phyloP scores from a whole-genome alignment of 2,113 vertebrate species.

The Tenebrosternarchus preto region DNA sequence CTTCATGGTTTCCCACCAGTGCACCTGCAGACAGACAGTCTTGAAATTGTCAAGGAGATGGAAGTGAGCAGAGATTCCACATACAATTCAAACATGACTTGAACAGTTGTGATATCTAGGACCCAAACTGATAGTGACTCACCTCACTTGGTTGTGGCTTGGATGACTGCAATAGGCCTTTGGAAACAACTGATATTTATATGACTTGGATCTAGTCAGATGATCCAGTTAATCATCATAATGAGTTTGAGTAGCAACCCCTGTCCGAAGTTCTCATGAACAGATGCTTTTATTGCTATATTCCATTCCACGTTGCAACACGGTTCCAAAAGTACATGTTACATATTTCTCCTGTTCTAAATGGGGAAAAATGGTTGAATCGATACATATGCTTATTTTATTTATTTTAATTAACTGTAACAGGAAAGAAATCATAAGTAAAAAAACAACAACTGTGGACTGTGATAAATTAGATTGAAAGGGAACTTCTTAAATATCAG shows the following conservation, averaged over 20 bases:
- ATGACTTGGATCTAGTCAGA: constrained; percentile 29
- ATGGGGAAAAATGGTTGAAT: no score
- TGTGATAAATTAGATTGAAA: not conserved
- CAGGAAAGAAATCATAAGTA: not conserved
- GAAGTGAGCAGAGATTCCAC: not conserved
- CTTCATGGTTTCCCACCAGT: constrained; percentile 67
- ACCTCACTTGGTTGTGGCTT: not conserved
- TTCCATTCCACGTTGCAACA: constrained; percentile 64
- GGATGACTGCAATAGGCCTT: constrained; percentile 18
- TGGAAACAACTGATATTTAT: constrained; percentile 62
- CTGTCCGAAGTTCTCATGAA: constrained; percentile 66
- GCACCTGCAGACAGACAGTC: constrained; percentile 55
- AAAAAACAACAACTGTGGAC: not conserved
- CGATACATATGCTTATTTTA: no score
- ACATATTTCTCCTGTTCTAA: no score
- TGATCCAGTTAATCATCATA: constrained; percentile 53
- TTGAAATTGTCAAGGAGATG: not conserved
- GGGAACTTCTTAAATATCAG: not conserved
- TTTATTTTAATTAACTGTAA: no score
- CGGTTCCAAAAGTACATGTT: constrained; percentile 41
- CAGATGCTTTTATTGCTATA: constrained; percentile 62
- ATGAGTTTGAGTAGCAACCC: constrained; percentile 48
- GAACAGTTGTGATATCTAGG: not conserved
- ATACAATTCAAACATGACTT: not conserved
- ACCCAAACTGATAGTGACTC: not conserved